Base-by-base conservation (phyloP, 2,888 invertebrate species). In the Dorcus parallelipipedus region DNA sequence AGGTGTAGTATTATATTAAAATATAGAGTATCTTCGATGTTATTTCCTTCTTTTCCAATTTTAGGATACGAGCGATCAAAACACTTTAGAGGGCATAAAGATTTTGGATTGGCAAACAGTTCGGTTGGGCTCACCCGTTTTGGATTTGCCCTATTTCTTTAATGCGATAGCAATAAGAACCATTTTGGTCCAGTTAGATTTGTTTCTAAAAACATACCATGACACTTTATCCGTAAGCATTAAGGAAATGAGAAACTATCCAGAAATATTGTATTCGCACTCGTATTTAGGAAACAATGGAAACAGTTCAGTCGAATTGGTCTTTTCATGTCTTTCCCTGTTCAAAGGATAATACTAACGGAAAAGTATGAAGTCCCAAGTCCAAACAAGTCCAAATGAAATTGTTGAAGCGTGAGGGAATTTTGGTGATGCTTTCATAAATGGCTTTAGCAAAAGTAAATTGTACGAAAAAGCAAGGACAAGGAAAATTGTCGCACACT, bases 131-230 rank as follows among this genome's bases (percentile, higher is more conserved):
- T 64, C 69, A n/a, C 71, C 71, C 1, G 71, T 64, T n/a, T 56
- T 67, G 41, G 76, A 76, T 56, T 53, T 76, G 38, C 54, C 67
- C 5, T 74, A 75, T 52, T 62, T 72, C 54, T 41, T 75, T n/a
- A 73, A 69, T 50, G 67, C 67, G 10, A 67, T 65, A 38, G 59
- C 66, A 41, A 58, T 65, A 1, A 60, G 64, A 8, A 65, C 69
- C 17, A 59, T 67, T 20, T 55, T 70, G 3, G 38, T 65, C 49
- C 52, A 69, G 47, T 72, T 65, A 23, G 66, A 75, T 17, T 54
- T 67, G 8, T 54, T 73, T 14, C n/a, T 73, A 3, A 54, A 67
- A 17, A 17, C 9, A 17, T 76, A 76, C 58, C 63, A 75, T 57
- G 59, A 68, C 38, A 64, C 64, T 0, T 58, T 74, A 9, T 64